Evolutionary conservation across 1,140 invertebrate species (phyloP).

Genomic region (Eueides isabella): DNA sequence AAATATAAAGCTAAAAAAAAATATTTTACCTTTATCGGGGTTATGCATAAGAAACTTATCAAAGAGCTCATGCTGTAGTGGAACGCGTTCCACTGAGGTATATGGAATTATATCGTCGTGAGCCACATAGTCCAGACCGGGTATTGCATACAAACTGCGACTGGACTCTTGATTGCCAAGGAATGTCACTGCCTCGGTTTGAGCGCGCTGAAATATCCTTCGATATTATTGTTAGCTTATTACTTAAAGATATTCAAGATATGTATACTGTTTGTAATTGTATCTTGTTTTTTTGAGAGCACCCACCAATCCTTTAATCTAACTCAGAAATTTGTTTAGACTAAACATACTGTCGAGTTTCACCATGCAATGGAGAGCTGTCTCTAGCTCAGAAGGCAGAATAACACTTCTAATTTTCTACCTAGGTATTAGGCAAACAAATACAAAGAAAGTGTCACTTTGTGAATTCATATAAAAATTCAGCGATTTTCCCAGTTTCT

Average conservation of each 20-base stretch:
- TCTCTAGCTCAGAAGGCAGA: too few species aligned
- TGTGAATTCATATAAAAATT: too few species aligned
- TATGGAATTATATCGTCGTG: conserved; percentile 97
- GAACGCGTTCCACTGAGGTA: conserved; percentile 90
- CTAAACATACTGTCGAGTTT: too few species aligned
- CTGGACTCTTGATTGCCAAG: conserved; percentile 97
- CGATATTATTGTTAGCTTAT: conserved; percentile 11
- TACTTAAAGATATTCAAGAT: not conserved
- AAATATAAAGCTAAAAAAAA: not conserved
- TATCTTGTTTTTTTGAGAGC: not conserved
- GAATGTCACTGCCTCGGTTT: conserved; percentile 99
- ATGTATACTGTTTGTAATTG: too few species aligned
- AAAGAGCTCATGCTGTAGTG: conserved; percentile 96
- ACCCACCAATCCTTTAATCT: not conserved
- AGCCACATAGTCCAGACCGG: conserved; percentile 97
- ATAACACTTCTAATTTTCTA: too few species aligned
- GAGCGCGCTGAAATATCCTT: conserved; percentile 88
- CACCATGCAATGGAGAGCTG: too few species aligned
- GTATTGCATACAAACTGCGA: conserved; percentile 95
- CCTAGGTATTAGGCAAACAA: too few species aligned
- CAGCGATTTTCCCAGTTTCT: too few species aligned
- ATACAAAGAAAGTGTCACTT: too few species aligned
- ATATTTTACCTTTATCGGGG: conserved; percentile 86
- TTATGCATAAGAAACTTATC: conserved; percentile 96
- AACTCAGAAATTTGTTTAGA: too few species aligned